Conservation (phyloP, 2,797 vertebrate species). For the Apogon hyalosoma region DNA sequence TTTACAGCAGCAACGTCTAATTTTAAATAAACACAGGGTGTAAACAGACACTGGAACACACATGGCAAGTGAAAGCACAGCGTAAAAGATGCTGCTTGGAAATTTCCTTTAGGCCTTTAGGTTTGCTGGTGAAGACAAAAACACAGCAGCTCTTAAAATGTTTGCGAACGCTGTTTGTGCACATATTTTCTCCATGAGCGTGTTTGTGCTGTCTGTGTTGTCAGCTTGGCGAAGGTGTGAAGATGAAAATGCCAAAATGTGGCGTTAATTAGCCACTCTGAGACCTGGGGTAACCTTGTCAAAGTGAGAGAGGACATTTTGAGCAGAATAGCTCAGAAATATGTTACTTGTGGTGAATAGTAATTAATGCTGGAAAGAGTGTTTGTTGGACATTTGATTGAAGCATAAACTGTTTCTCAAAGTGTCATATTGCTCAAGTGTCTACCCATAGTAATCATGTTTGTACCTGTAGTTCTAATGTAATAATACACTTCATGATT, state of each 20-base stretch:
- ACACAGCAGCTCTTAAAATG: constrained; percentile 30
- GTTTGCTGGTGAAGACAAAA: background rate
- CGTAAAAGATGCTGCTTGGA: constrained; percentile 16
- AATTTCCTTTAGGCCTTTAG: constrained; percentile 15
- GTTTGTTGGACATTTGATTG: constrained; percentile 5
- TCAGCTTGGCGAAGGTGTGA: constrained; percentile 64
- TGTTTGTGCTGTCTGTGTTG: constrained; percentile 15
- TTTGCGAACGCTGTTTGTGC: constrained; percentile 16
- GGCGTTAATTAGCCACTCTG: constrained; percentile 66
- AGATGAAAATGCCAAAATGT: constrained; percentile 59
- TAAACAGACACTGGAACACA: constrained; percentile 19
- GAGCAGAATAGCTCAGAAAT: background rate
- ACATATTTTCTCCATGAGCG: constrained; percentile 57
- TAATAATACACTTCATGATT: constrained; percentile 16
- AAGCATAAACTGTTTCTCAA: background rate
- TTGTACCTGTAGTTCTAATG: constrained; percentile 42
- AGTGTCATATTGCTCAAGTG: constrained; percentile 14
- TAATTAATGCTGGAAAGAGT: background rate
- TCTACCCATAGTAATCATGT: constrained; percentile 37
- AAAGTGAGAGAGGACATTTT: background rate
- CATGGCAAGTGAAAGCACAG: constrained; percentile 3
- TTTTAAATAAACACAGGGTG: constrained; percentile 26
- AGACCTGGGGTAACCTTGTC: constrained; percentile 36
- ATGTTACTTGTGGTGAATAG: background rate
- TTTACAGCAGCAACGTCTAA: constrained; percentile 13